Base-by-base conservation (phyloP, 37 sponge, comb jelly and placozoan genomes). In the Halichondria panicea region DNA sequence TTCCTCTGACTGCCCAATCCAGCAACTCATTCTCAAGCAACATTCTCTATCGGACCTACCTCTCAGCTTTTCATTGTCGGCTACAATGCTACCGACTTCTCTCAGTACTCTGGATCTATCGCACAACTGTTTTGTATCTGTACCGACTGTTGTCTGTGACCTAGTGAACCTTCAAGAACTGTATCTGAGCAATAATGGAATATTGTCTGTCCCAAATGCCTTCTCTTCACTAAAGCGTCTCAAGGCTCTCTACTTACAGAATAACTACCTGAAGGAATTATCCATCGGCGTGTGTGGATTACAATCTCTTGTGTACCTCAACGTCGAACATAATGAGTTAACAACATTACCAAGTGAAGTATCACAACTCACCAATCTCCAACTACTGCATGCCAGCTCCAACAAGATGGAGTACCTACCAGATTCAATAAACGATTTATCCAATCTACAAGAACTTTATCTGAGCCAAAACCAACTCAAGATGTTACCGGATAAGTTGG, bases 21-120 rank as follows among this genome's bases (percentile, higher is more conserved):
- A 48, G 28, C 40, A 78, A 1, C 72, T 85, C 2, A 72, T 85
- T 39, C 63, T 85, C 38, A 77, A 78, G 24, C 30, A 58, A 15
- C 86, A 85, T 38, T 22, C 19, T 6, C 34, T 85, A 6, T 13
- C 22, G 12, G 3, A 21, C 55, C 66, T 85, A 39, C 86, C 86
- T 27, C 1, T 18, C 11, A 78, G 63, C 48, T 72, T 78, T 50
- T 33, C 70, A 25, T 24, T 71, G 34, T 22, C 35, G 28, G 57
- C 44, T 19, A 36, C 55, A 0, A 27, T 24, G 4, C 43, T 56
- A 24, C n/a, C 65, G 2, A 32, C 56, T 4, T 53, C 68, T 21
- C 61, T 81, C 42, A 34, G 22, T 1, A 61, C 72, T 32, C 46
- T 85, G 0, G 86, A 85, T 65, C 72, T 85, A 4, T 85, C 86